Evolutionary conservation across 2,888 invertebrate genomes (phyloP).

Genomic region (Mesodorylaimus sp.): DNA sequence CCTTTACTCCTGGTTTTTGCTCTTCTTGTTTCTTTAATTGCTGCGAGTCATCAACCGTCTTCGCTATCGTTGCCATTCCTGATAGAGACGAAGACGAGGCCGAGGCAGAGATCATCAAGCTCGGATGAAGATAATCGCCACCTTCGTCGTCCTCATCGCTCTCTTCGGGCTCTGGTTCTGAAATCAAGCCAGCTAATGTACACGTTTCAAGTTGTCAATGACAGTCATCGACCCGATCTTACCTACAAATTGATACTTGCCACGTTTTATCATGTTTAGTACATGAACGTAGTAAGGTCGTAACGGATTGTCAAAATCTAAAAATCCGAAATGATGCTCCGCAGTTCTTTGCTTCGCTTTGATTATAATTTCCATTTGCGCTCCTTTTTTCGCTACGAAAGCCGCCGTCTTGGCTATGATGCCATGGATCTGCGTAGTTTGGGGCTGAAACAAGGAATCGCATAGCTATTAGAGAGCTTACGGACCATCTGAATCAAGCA

Average conservation of each 20-base stretch:
- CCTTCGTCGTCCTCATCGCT: slow-evolving; percentile 38
- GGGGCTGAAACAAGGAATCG: slow-evolving; percentile 17
- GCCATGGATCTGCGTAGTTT: slow-evolving; percentile 16
- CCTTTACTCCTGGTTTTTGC: neutral
- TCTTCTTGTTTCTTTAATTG: neutral
- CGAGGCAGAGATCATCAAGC: slow-evolving; percentile 35
- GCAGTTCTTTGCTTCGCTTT: slow-evolving; percentile 77
- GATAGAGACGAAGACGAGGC: neutral
- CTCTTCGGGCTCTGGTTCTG: slow-evolving; percentile 14
- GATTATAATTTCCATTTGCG: slow-evolving; percentile 94
- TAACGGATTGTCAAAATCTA: slow-evolving; percentile 61
- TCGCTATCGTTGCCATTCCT: neutral
- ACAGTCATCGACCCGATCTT: too few species aligned
- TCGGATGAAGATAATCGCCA: slow-evolving; percentile 57
- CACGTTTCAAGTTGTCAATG: too few species aligned
- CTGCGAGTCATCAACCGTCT: neutral
- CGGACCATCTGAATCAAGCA: slow-evolving; percentile 18
- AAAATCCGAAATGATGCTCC: slow-evolving; percentile 78
- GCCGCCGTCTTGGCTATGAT: slow-evolving; percentile 64
- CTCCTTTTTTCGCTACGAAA: slow-evolving; percentile 53
- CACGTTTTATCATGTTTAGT: slow-evolving; percentile 31
- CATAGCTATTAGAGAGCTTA: neutral
- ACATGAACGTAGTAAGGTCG: slow-evolving; percentile 69
- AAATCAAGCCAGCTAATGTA: too few species aligned
- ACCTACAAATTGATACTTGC: too few species aligned